phyloP scores from a whole-genome alignment of 2,888 invertebrate species.

The Ypsolopha sequella region DNA sequence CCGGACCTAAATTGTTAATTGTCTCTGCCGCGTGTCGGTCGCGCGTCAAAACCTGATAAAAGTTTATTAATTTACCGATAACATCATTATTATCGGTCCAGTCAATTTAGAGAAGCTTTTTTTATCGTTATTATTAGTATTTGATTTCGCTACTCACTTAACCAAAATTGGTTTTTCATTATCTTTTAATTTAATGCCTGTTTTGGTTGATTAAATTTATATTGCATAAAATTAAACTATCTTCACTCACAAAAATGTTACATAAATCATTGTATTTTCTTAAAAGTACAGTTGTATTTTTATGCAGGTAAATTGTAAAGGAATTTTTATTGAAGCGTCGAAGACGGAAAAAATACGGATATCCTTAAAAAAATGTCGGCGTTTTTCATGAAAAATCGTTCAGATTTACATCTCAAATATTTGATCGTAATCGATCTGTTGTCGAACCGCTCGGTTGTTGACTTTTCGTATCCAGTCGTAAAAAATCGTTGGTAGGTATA shows the following conservation, averaged over 20 bases:
- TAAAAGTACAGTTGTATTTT: no score
- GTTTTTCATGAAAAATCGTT: not conserved
- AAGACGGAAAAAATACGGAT: not conserved
- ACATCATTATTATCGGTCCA: not conserved
- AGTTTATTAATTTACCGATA: conserved; percentile 4
- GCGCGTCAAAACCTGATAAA: not conserved
- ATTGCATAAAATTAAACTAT: no score
- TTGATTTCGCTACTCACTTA: not conserved
- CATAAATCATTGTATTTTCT: no score
- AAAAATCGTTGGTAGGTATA: no score
- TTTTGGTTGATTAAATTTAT: not conserved
- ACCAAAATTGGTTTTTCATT: not conserved
- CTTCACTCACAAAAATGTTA: no score
- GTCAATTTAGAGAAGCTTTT: not conserved
- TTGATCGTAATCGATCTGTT: not conserved
- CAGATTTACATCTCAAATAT: not conserved
- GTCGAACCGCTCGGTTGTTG: not conserved
- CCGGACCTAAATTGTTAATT: no score
- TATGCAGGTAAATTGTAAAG: not conserved
- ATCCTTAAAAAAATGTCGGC: not conserved
- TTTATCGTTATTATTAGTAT: not conserved
- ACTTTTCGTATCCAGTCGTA: not conserved
- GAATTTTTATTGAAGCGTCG: not conserved
- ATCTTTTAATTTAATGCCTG: not conserved
- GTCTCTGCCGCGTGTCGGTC: not conserved